Evolutionary conservation across 2,888 invertebrate species (phyloP), one percentile per base, ranked within the genome.

Genomic region (Diaperis boleti): DNA sequence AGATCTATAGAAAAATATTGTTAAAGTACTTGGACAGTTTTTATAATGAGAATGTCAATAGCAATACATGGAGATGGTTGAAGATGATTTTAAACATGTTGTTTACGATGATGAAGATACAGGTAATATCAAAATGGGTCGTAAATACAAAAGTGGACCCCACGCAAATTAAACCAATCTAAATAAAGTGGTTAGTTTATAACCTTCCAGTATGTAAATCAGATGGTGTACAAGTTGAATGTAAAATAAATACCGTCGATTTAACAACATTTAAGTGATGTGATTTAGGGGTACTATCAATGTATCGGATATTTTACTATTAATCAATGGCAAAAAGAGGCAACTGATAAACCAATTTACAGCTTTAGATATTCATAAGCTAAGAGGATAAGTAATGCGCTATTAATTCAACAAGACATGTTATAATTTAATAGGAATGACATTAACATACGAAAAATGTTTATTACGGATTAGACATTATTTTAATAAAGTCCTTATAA

Each of bases 191-290:
- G 69, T 69, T 68, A 56, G 60, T 69, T 69, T 68, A 66, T 68
- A 69, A 65, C 62, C 69, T 63, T 69, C 73, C 68, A 65, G 73
- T 74, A 71, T 75, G 71, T 70, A 74, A 74, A 74, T 57, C 55
- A 66, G 67, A 65, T 60, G 67, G 68, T 69, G 68, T 60, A 67
- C 64, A 66, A 67, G 65, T 65, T 66, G 66, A 14, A 66, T 61
- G 66, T 69, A 70, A 73, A 70, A 67, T 68, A 65, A 65, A 64
- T 64, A 57, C 37, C 65, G 64, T 66, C 61, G 65, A 63, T 71
- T 62, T 63, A 67, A 70, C 70, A 69, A 69, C 68, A 62, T 67
- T 69, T 72, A 73, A 75, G 72, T 72, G 74, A 72, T 73, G 73
- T 72, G 71, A 66, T 72, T 72, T 70, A 69, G 70, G 68, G 55